A percentile compares a stretch with the other conserved stretches of the same genome.
phyloP scores from a whole-genome alignment of 2,888 invertebrate genomes.

The Formica aserva region DNA sequence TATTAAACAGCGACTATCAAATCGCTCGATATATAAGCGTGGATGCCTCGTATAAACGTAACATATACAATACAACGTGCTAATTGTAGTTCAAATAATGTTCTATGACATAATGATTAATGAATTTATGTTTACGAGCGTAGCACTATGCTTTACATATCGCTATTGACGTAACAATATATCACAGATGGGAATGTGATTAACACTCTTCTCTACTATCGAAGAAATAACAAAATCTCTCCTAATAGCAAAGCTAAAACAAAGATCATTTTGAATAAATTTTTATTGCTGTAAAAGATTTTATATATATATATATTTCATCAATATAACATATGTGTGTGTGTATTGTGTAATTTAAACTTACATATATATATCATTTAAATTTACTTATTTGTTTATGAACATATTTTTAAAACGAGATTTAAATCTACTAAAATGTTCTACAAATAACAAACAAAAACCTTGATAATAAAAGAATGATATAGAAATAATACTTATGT shows the following conservation, averaged over 20 bases:
- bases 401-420: neutral
- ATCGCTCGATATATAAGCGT: neutral
- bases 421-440: neutral
- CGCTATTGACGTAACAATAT: neutral
- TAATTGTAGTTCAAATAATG: constrained; percentile 49
- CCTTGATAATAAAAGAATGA: neutral
- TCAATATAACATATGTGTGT: neutral
- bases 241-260: neutral
- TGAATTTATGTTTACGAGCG: constrained; percentile 2
- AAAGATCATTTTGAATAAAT: neutral
- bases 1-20: constrained; percentile 33
- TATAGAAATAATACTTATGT: neutral
- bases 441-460: neutral
- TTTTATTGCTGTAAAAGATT: neutral
- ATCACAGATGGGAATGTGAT: neutral
- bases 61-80: constrained; percentile 7
- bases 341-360: neutral
- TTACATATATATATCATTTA: neutral
- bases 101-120: constrained; percentile 39
- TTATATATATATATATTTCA: neutral
- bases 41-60: neutral
- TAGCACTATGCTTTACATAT: constrained; percentile 17
- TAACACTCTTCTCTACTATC: neutral
- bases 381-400: neutral
- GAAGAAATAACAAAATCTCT: neutral